Evolutionary conservation across 2,797 vertebrate species (phyloP).

Genomic region (Lagocephalus sceleratus): DNA sequence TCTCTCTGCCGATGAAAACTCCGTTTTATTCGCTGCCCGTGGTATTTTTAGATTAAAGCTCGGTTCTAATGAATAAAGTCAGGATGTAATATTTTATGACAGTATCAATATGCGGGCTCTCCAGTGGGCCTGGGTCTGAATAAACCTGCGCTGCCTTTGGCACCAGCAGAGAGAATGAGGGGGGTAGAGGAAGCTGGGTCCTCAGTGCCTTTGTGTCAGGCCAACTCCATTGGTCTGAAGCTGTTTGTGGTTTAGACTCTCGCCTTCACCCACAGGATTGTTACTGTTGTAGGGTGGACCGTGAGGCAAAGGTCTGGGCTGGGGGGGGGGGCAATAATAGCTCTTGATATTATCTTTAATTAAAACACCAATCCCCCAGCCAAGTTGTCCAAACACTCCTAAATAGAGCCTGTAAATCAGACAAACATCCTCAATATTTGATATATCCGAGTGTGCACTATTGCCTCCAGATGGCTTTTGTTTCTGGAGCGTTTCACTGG

Average conservation of each 20-base stretch:
- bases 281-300: constrained; percentile 69
- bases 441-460: constrained; percentile 60
- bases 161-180: constrained; percentile 43
- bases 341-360: constrained; percentile 83
- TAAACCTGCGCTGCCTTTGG: constrained; percentile 55
- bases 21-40: constrained; percentile 72
- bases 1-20: constrained; percentile 69
- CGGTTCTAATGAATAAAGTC: constrained; percentile 71
- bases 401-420: constrained; percentile 75
- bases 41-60: constrained; percentile 85
- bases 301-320: constrained; percentile 63
- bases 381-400: constrained; percentile 79
- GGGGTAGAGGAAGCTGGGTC: constrained; percentile 18
- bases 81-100: constrained; percentile 76
- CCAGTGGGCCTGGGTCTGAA: constrained; percentile 44
- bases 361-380: constrained; percentile 74
- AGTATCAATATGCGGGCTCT: constrained; percentile 72
- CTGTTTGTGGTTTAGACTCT: constrained; percentile 36
- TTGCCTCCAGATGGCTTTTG: constrained; percentile 78
- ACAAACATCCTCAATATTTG: constrained; percentile 79
- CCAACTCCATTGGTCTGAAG: constrained; percentile 46
- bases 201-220: constrained; percentile 39
- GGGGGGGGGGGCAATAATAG: constrained; percentile 69
- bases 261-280: constrained; percentile 46
- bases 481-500: constrained; percentile 68